Evolutionary conservation across 2,888 invertebrate genomes (phyloP), one percentile per base, ranked within the genome.

Genomic region (Acanthosoma haemorrhoidale): DNA sequence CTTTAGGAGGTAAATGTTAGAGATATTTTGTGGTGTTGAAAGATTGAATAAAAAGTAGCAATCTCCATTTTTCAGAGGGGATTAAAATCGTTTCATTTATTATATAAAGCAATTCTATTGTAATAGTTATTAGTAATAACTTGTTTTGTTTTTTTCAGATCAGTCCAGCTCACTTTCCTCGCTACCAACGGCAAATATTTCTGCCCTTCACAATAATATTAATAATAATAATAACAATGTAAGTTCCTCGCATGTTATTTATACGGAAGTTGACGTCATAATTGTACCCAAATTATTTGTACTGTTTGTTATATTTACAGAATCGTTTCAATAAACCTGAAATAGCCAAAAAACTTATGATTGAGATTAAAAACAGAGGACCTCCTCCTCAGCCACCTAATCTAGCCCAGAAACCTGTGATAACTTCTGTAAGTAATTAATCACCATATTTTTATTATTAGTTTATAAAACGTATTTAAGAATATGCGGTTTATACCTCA

Each of bases 311-410:
- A 11, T 70, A 72, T 70, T 38, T 8, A 11, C 60, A 75, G 75
- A 73, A 43, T 31, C 31, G 31, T 15, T 21, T 34, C 18, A 29
- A 66, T 13, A 73, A 64, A 66, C 60, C 68, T 15, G 71, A 73
- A 29, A 18, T 71, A 9, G 61, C 41, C 6, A 73, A 69, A 43
- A 73, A 68, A 64, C 58, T 81, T 18, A 79, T 39, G 25, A 39
- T 79, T 73, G 82, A 83, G 76, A 78, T 80, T 69, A 80, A 79
- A 74, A 84, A 83, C 75, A 84, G 92, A 76, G 91, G 91, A 57
- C 91, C 92, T 32, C 93, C 93, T 32, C 93, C 94, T 11, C 87
- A 89, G 75, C 90, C 91, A 25, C 91, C 91, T 69, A 86, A 88
- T 63, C 80, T 82, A 16, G 79, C 80, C 36, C 87, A 85, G 77